Evolutionary conservation across 2,888 invertebrate genomes (phyloP).

Genomic region (Luffia ferchaultella): DNA sequence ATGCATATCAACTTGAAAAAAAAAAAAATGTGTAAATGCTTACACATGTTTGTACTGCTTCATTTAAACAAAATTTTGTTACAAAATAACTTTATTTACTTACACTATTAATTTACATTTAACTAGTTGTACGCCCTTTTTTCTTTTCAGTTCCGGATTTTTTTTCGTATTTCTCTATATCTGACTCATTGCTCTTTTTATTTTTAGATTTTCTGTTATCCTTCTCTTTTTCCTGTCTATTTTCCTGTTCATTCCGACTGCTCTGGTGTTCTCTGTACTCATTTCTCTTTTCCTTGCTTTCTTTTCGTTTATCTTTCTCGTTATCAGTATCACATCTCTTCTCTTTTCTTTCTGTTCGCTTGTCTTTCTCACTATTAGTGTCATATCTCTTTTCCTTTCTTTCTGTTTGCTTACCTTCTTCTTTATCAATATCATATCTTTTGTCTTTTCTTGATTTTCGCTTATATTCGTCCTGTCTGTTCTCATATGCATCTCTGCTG

Average conservation of each 20-base stretch:
- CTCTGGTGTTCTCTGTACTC: constrained; percentile 11
- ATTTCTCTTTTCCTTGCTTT: constrained; percentile 9
- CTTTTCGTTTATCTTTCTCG: constrained; percentile 8
- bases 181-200: constrained; percentile 2
- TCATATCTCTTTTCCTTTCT: constrained; percentile 4
- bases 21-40: too few species aligned
- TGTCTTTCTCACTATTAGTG: constrained; percentile 1
- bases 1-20: too few species aligned
- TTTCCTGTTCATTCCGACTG: constrained; percentile 10
- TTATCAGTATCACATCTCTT: constrained; percentile 11
- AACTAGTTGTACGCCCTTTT: constrained; percentile 4
- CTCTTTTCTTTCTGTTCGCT: constrained; percentile 11
- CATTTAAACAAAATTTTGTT: too few species aligned
- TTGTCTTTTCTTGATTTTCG: constrained; percentile 3
- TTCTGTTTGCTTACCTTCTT: background rate
- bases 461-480: background rate
- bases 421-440: constrained; percentile 11
- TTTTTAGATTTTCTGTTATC: constrained; percentile 1
- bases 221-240: constrained; percentile 7
- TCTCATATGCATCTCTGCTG: constrained; percentile 6
- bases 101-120: too few species aligned
- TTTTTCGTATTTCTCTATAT: constrained; percentile 2
- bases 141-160: constrained; percentile 1
- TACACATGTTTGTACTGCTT: too few species aligned
- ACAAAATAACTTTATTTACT: too few species aligned